These are phyloP conservation scores for Chaetodon trifasciatus DNA, from an alignment of 2,797 vertebrate genomes.

Conservation along the genomic window DNA sequence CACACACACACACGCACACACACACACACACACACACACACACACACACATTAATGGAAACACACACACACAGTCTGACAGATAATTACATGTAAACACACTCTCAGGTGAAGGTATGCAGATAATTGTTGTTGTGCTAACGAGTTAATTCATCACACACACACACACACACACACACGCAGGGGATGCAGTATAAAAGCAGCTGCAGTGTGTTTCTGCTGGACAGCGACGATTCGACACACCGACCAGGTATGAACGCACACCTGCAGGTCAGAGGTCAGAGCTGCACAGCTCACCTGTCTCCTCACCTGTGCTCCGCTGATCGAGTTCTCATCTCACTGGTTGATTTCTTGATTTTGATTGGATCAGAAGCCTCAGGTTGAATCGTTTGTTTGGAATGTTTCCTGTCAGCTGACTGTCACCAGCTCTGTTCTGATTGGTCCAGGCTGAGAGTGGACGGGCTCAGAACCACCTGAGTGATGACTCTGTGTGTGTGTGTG, in stretches of 20 bases:
- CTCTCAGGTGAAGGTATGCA: constrained; percentile 7
- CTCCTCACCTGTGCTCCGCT: no score
- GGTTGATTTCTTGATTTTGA: no score
- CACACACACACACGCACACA: no score
- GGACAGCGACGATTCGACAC: not conserved
- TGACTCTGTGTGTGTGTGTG: not conserved
- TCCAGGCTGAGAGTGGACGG: no score
- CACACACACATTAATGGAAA: not conserved
- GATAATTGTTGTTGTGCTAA: constrained; percentile 58
- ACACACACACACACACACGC: not conserved
- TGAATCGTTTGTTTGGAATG: no score
- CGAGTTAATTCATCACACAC: constrained; percentile 11
- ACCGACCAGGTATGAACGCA: constrained; percentile 40
- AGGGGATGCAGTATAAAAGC: constrained; percentile 53
- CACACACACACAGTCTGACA: not conserved
- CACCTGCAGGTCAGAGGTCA: not conserved
- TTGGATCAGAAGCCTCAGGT: no score
- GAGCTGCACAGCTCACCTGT: not conserved
- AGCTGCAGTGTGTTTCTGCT: constrained; percentile 30
- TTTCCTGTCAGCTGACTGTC: no score
- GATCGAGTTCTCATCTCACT: no score
- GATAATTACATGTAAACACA: constrained; percentile 43
- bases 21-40: not conserved
- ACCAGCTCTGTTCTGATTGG: no score
- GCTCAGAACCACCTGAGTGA: no score